Conservation (phyloP, 2,888 invertebrate species). For the Chromoteleia sp. region DNA sequence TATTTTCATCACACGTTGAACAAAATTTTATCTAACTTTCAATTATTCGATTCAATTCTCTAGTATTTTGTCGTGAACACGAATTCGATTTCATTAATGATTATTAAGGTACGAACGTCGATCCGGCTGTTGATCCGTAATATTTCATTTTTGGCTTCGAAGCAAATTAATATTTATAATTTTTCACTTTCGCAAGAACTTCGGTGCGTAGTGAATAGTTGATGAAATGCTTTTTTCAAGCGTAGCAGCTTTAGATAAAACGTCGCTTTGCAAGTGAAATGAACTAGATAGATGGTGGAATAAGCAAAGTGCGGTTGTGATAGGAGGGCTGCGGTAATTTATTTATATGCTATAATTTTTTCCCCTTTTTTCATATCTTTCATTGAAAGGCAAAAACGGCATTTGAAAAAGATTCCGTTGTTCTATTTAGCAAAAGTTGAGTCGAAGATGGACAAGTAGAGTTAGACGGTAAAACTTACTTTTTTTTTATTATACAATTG, state of each 20-base stretch:
- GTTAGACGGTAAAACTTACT: slow-evolving; percentile 17
- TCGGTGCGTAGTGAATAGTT: slow-evolving; percentile 54
- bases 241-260: slow-evolving; percentile 67
- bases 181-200: slow-evolving; percentile 43
- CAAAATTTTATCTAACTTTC: too few species aligned
- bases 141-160: slow-evolving; percentile 27
- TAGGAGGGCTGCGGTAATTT: slow-evolving; percentile 59
- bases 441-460: slow-evolving; percentile 12
- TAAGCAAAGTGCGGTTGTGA: slow-evolving; percentile 58
- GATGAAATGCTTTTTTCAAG: slow-evolving; percentile 65
- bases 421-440: slow-evolving; percentile 52
- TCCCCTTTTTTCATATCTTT: slow-evolving; percentile 43
- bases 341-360: slow-evolving; percentile 62
- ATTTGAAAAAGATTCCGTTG: slow-evolving; percentile 40
- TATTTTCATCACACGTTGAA: background rate
- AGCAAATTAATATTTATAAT: slow-evolving; percentile 39
- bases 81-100: background rate
- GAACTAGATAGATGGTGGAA: slow-evolving; percentile 65
- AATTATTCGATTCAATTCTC: slow-evolving; percentile 3
- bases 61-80: slow-evolving; percentile 1
- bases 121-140: background rate
- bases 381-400: slow-evolving; percentile 49
- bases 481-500: slow-evolving; percentile 9
- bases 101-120: background rate
- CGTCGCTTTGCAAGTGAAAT: slow-evolving; percentile 69